Evolutionary conservation across 2,797 vertebrate species (phyloP).

Genomic region (Pterois miles): DNA sequence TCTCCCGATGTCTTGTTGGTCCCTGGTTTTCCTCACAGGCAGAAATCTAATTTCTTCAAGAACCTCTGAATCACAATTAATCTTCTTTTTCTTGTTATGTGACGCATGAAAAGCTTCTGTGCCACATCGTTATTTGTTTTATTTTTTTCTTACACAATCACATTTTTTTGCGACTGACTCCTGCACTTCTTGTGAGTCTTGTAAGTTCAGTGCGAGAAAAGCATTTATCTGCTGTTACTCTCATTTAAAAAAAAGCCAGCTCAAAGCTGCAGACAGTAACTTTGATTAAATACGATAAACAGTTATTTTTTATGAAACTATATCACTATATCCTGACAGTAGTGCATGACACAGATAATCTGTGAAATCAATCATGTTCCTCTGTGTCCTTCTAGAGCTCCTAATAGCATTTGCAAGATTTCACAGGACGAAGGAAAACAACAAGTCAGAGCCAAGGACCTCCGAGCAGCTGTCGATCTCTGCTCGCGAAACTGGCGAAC

Average conservation of each 20-base stretch:
- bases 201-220: neutral
- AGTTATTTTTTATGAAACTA: too few relatives aligned
- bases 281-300: too few relatives aligned
- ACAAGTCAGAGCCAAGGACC: too few relatives aligned
- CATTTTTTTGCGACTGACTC: neutral
- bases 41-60: slow-evolving; percentile 14
- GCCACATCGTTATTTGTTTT: neutral
- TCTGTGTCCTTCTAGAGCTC: too few relatives aligned
- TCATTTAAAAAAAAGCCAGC: neutral
- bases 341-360: too few relatives aligned
- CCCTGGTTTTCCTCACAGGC: neutral
- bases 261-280: too few relatives aligned
- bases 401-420: too few relatives aligned
- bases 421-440: too few relatives aligned
- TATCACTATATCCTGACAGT: too few relatives aligned
- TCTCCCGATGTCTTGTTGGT: neutral
- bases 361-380: too few relatives aligned
- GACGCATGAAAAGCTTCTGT: neutral
- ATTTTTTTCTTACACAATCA: neutral
- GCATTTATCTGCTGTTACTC: neutral
- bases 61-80: slow-evolving; percentile 7
- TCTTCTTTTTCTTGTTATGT: neutral
- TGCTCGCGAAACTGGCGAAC: too few relatives aligned
- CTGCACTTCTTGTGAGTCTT: neutral
- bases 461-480: too few relatives aligned